phyloP scores from a whole-genome alignment of 2,888 invertebrate genomes.

The Apantesis nais region DNA sequence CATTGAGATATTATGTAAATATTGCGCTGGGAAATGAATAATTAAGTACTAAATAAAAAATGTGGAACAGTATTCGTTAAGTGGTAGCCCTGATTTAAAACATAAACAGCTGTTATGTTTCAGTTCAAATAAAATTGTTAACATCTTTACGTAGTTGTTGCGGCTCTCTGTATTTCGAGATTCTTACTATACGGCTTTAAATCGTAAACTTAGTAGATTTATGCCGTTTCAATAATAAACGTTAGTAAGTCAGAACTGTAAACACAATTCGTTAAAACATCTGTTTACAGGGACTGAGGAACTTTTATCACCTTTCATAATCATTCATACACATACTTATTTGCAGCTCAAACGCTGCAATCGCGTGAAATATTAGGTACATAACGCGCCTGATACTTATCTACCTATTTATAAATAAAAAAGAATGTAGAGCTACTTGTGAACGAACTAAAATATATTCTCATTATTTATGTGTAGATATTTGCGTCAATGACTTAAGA shows the following conservation, averaged over 20 bases:
- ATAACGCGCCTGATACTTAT: constrained; percentile 41
- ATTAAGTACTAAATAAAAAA: constrained; percentile 34
- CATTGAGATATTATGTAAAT: constrained; percentile 31
- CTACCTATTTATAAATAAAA: constrained; percentile 53
- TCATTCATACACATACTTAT: constrained; percentile 42
- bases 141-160: constrained; percentile 49
- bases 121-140: constrained; percentile 51
- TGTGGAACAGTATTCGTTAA: constrained; percentile 22
- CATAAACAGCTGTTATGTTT: constrained; percentile 53
- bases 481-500: constrained; percentile 61
- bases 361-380: constrained; percentile 12
- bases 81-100: constrained; percentile 41
- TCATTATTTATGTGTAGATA: constrained; percentile 59
- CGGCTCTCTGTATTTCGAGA: constrained; percentile 47
- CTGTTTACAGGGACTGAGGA: constrained; percentile 39
- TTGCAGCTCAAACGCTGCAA: constrained; percentile 29
- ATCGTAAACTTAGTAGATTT: constrained; percentile 51
- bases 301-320: constrained; percentile 42
- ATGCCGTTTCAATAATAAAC: constrained; percentile 46
- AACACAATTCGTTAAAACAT: constrained; percentile 41
- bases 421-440: constrained; percentile 50
- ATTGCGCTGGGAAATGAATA: constrained; percentile 30
- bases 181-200: constrained; percentile 40
- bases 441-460: constrained; percentile 55
- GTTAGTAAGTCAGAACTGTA: constrained; percentile 44